phyloP scores from a whole-genome alignment of 1,140 invertebrate genomes.

The Gryllus bimaculatus region DNA sequence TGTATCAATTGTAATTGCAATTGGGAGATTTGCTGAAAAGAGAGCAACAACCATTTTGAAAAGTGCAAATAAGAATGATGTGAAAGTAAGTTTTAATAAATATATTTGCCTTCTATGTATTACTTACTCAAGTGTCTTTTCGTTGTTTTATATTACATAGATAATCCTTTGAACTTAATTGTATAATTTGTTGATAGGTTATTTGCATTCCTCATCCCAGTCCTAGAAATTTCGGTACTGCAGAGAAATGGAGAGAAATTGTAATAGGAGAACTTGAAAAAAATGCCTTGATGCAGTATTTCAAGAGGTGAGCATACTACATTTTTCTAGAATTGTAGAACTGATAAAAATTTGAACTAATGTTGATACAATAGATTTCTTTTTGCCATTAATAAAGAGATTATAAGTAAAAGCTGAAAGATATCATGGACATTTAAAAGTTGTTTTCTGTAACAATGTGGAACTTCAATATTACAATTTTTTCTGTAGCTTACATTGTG shows the following conservation, averaged over 20 bases:
- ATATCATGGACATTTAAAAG: too few species aligned
- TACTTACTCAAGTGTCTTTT: background rate
- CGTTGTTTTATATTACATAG: too few species aligned
- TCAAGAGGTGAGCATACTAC: background rate
- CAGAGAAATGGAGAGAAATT: background rate
- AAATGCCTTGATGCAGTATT: background rate
- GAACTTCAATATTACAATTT: too few species aligned
- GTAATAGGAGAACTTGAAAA: background rate
- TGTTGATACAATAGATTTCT: too few species aligned
- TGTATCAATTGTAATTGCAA: background rate
- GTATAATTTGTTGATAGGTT: background rate
- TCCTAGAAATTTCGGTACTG: background rate
- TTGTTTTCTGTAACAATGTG: too few species aligned
- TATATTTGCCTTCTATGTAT: background rate
- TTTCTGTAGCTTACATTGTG: too few species aligned
- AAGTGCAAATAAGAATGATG: background rate
- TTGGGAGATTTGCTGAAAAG: background rate
- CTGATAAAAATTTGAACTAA: too few species aligned
- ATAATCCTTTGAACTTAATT: too few species aligned
- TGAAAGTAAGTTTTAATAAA: background rate
- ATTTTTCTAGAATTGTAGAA: background rate
- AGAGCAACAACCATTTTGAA: background rate
- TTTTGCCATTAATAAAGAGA: too few species aligned
- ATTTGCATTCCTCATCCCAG: background rate
- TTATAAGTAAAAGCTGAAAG: too few species aligned